Evolutionary conservation across 2,797 vertebrate genomes (phyloP).

Genomic region (Phalanger gymnotis): DNA sequence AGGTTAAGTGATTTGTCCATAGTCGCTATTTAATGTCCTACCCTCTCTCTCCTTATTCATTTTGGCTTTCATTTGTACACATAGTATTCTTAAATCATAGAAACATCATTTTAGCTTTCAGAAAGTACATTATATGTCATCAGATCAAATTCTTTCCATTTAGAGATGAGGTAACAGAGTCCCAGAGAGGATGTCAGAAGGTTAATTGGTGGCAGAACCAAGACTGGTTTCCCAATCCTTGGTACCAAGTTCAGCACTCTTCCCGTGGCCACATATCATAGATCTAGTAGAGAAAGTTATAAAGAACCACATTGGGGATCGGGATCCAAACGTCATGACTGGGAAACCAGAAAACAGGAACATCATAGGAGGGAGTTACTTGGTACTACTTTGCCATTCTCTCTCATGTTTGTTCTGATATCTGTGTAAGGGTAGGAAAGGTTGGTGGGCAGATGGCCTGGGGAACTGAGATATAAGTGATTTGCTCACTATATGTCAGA

Average conservation of each 20-base stretch:
- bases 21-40: neutral
- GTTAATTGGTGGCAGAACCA: neutral
- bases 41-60: neutral
- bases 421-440: neutral
- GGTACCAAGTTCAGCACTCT: neutral
- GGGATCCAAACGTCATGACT: neutral
- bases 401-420: neutral
- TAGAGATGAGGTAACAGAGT: neutral
- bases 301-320: neutral
- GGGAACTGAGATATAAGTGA: neutral
- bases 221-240: neutral
- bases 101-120: neutral
- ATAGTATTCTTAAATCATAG: neutral
- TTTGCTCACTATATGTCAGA: neutral
- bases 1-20: neutral
- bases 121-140: neutral
- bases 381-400: neutral
- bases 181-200: neutral
- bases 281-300: neutral
- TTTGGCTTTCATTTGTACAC: neutral
- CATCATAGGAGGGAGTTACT: neutral
- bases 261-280: neutral
- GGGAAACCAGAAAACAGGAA: neutral
- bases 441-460: neutral
- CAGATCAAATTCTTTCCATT: neutral